These are phyloP conservation scores for Protomyctophum bolini DNA, from an alignment of 2,113 vertebrate species.

Conservation along the genomic window DNA sequence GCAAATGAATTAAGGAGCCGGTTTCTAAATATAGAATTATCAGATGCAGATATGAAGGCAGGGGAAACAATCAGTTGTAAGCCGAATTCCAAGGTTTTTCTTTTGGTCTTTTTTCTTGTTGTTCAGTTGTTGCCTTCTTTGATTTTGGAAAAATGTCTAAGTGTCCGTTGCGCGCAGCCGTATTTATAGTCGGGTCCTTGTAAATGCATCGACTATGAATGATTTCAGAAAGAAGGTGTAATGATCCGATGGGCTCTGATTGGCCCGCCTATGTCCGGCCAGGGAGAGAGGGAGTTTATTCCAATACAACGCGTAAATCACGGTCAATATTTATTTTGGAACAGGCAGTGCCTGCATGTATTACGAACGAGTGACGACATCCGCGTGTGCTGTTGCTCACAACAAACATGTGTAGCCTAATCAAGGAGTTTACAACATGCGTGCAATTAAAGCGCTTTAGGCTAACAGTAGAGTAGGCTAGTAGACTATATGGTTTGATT, in stretches of 20 bases:
- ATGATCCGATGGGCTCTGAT: constrained; percentile 72
- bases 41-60: constrained; percentile 32
- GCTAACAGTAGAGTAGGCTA: neutral
- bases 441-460: neutral
- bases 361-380: constrained; percentile 66
- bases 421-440: constrained; percentile 13
- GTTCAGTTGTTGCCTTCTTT: constrained; percentile 27
- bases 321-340: constrained; percentile 78
- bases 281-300: constrained; percentile 69
- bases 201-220: constrained; percentile 81
- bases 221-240: constrained; percentile 83
- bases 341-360: constrained; percentile 61
- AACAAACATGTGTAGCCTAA: neutral
- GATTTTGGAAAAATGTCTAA: constrained; percentile 73
- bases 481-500: neutral
- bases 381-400: constrained; percentile 57
- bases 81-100: constrained; percentile 42
- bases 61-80: constrained; percentile 35
- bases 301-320: constrained; percentile 72
- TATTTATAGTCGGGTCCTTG: constrained; percentile 79
- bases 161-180: constrained; percentile 67
- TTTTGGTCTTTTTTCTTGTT: constrained; percentile 46
- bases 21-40: constrained; percentile 38
- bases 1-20: constrained; percentile 41
- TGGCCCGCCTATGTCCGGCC: constrained; percentile 67